Base-by-base conservation (phyloP, 1,140 invertebrate species). In the Panagrolaimus sp. region DNA sequence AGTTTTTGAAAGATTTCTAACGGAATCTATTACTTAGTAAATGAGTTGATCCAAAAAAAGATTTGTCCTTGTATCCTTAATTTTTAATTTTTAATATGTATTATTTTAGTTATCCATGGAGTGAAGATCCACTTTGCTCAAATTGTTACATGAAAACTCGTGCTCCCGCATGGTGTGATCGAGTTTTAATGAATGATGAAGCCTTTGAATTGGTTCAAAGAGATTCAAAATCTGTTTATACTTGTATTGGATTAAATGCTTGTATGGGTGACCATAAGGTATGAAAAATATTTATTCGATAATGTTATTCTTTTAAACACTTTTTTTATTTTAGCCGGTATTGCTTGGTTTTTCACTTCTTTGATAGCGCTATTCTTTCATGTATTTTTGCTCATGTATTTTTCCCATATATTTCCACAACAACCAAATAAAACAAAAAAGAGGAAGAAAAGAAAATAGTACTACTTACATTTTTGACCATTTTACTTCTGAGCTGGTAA, bases 191-290 rank as follows among this genome's bases (percentile, higher is more conserved):
- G 53, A 92, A 89, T 76, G 87, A 89, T 66, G 87, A 87, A 66
- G 91, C 91, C 20, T 27, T 16, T 73, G 71, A 44, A 42, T 20
- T 44, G 9, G 63, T 42, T 16, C 31, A 16, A 14, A n/a, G 31
- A 14, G 61, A 67, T 42, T 9, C 78, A 83, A 42, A 69, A 86
- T 0, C 79, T 86, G 23, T 78, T 84, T 88, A 53, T 23, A 87
- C 89, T 46, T 87, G 94, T 68, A 91, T 98, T 63, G 95, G 94
- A 11, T 86, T 88, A 69, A 85, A 88, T 57, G 89, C 89, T 9
- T 96, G 93, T 81, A 97, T 97, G 93, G 95, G 95, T 44, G 95
- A 98, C 85, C 95, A 98, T 84, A 98, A 98, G 91, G 93, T 95
- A 87, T 27, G 27, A 1, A 57, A 5, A 57, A 57, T 25, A 20